Percentiles rank a stretch among this genome's conserved stretches.
Conservation (phyloP, 2,113 vertebrate species). For the Balaeniceps rex region DNA sequence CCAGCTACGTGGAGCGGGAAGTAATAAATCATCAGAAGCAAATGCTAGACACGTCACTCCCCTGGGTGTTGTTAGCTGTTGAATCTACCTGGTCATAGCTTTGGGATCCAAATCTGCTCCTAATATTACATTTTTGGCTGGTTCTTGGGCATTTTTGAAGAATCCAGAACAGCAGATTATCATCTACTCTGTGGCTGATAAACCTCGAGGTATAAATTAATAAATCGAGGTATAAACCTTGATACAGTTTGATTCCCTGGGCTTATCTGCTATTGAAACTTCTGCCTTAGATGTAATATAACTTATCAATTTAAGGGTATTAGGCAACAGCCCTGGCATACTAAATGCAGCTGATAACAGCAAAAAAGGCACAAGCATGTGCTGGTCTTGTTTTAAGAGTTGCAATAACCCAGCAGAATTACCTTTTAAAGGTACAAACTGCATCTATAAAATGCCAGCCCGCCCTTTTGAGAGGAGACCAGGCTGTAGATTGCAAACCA, state of each 20-base stretch:
- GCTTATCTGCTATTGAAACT: conserved; percentile 8
- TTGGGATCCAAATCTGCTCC: background rate
- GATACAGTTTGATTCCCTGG: background rate
- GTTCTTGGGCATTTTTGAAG: background rate
- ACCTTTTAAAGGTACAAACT: background rate
- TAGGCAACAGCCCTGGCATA: background rate
- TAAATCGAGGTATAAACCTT: background rate
- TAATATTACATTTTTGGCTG: background rate
- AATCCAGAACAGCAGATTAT: background rate
- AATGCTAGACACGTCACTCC: background rate
- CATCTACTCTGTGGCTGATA: background rate
- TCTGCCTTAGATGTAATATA: background rate
- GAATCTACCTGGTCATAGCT: background rate
- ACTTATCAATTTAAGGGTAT: background rate
- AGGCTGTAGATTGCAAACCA: background rate
- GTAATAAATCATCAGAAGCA: background rate
- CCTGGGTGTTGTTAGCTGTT: background rate
- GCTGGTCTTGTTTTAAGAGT: background rate
- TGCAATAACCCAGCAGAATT: background rate
- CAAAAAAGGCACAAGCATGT: background rate
- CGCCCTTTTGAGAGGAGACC: background rate
- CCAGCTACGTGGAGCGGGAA: background rate
- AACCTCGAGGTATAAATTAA: background rate
- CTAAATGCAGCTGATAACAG: background rate
- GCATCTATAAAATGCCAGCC: background rate